Base-by-base conservation (phyloP, 1,140 invertebrate genomes). In the Platyscapa corneri region DNA sequence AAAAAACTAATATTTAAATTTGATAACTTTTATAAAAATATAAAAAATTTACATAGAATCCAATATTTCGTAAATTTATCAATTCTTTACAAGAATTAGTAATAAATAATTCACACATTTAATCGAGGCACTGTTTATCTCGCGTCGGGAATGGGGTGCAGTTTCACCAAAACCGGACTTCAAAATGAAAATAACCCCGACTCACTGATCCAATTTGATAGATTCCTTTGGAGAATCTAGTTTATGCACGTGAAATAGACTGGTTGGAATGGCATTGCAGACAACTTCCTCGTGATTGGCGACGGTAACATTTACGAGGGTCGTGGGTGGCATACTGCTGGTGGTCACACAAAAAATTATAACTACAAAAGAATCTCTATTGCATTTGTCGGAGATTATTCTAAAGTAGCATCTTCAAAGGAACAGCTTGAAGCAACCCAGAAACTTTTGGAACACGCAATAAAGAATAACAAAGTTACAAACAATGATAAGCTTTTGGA, bases 201-300 rank as follows among this genome's bases (percentile, higher is more conserved):
- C n/a, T n/a, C n/a, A n/a, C n/a, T n/a, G n/a, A n/a, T n/a, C n/a
- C n/a, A n/a, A n/a, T n/a, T n/a, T n/a, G n/a, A n/a, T n/a, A n/a
- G n/a, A n/a, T n/a, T n/a, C n/a, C n/a, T 96, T 0, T 93, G 94
- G 60, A 80, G 92, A 1, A 95, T 96, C n/a, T 96, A 97, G 90
- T 94, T 91, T 18, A 96, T 95, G 88, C 96, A 97, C 90, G 96
- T 97, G 79, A 95, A 96, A 80, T 95, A 94, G 2, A 94, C 93
- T 46, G 89, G 92, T 0, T 96, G 94, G 94, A 95, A 88, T 93
- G 97, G 93, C 95, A 97, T 94, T 89, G 95, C 90, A 3, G 96
- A 96, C 89, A 97, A 95, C 91, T 98, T 98, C 90, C 94, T 96
- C n/a, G 94, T 97, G 12, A 97, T 97, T 5, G 96, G 96, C 27